Base-by-base conservation (phyloP, 2,888 invertebrate genomes). In the Drosophila fulvimacula region DNA sequence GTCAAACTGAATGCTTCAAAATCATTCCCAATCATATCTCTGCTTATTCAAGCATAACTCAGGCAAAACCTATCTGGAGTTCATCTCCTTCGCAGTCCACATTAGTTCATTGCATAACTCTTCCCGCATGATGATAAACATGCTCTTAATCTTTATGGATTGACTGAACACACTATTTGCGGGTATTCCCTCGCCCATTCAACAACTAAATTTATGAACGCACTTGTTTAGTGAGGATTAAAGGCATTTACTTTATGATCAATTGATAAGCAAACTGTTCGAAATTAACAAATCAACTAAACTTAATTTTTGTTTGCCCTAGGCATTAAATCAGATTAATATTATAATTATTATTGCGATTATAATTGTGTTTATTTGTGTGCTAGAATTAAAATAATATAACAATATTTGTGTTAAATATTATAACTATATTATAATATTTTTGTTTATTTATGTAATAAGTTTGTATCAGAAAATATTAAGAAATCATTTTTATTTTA, bases 151-250 rank as follows among this genome's bases (percentile, higher is more conserved):
- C 56, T 32, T 42, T 44, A 21, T 56, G 49, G 30, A 34, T 42
- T 17, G 21, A 36, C 34, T 11, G 24, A 7, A 49, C 39, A 38
- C 6, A n/a, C 36, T 21, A 34, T 15, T 5, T 41, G 5, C 21
- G 70, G 73, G 64, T 53, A 75, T 70, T 75, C 64, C 73, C 76
- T 44, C 38, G 58, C 41, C 56, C 21, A 51, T 39, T 55, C 19
- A 27, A 10, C 13, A 17, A 11, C 3, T 51, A 39, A 34, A 60
- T 75, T 64, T 75, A 59, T 52, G 24, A 2, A 10, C 42, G 5
- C 42, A 30, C 27, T 46, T 38, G 21, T 11, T 27, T 27, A 30
- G 38, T 48, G 44, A 38, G 42, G 61, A 69, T 74, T 75, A 74
- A 51, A 36, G 36, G 32, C 42, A 6, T 39, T 55, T 48, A 21